Evolutionary conservation across 2,797 vertebrate species (phyloP).

Genomic region (Neosalanx taihuensis): DNA sequence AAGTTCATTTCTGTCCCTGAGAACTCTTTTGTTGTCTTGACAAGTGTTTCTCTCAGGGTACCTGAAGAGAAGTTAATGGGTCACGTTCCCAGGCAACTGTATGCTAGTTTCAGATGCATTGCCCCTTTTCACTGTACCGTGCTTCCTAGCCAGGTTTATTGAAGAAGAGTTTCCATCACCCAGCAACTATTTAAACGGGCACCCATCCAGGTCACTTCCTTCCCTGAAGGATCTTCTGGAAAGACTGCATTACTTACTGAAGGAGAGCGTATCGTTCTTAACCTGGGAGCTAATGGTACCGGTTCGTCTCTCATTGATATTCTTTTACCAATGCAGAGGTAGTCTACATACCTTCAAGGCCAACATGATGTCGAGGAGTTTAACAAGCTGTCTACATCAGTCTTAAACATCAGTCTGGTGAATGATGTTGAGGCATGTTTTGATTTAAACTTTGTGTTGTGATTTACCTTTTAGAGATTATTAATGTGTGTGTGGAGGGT

Average conservation of each 20-base stretch:
- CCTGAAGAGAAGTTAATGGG: not conserved
- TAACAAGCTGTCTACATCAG: not conserved
- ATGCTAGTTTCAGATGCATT: not conserved
- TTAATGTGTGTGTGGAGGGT: too few relatives aligned
- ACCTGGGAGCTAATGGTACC: not conserved
- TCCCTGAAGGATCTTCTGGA: not conserved
- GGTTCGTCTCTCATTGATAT: not conserved
- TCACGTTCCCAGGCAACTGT: not conserved
- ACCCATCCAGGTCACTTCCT: not conserved
- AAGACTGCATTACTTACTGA: not conserved
- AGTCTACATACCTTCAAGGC: not conserved
- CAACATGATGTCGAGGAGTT: not conserved
- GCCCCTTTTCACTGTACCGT: not conserved
- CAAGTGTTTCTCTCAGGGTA: not conserved
- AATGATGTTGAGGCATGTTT: not conserved
- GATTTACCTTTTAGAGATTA: too few relatives aligned
- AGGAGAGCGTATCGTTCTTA: not conserved
- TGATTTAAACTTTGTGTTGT: too few relatives aligned
- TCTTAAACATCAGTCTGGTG: not conserved
- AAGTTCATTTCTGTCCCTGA: not conserved
- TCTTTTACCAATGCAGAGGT: not conserved
- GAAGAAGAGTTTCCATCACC: not conserved
- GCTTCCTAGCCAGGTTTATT: not conserved
- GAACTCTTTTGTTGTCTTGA: not conserved
- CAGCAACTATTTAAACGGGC: not conserved